Percentiles rank a stretch among this genome's conserved stretches.
Evolutionary conservation across 30 jellyfish, hydroid and myxozoan genomes (phyloP).

Genomic region (Turritopsis rubra): DNA sequence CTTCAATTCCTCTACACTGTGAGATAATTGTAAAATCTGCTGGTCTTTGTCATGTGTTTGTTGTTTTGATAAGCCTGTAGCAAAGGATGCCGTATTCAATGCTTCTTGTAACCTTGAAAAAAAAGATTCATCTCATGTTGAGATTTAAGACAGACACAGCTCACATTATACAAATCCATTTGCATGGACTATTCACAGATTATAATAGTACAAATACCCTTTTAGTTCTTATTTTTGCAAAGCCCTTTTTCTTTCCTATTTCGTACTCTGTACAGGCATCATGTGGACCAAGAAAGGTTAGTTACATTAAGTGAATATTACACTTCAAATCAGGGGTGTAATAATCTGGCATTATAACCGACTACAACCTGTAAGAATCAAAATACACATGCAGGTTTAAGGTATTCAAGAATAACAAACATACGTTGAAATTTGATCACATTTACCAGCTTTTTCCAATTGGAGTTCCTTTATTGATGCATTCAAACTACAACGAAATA

Average conservation of each 20-base stretch:
- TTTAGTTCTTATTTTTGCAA: too few species aligned
- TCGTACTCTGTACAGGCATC: too few species aligned
- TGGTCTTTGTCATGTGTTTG: slow-evolving; percentile 56
- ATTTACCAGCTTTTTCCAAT: slow-evolving; percentile 45
- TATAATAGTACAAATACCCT: too few species aligned
- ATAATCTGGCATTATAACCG: too few species aligned
- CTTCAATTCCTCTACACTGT: slow-evolving; percentile 36
- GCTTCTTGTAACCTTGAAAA: slow-evolving; percentile 62
- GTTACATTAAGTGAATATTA: too few species aligned
- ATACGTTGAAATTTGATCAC: slow-evolving; percentile 61
- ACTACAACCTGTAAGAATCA: not conserved
- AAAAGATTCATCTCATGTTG: not conserved
- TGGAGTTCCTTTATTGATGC: slow-evolving; percentile 54
- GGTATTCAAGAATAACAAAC: not conserved
- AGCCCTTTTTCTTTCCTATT: too few species aligned
- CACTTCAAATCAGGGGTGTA: too few species aligned
- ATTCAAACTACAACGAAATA: slow-evolving; percentile 38
- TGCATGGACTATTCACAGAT: too few species aligned
- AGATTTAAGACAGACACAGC: too few species aligned
- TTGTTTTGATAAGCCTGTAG: slow-evolving; percentile 52
- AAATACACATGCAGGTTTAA: too few species aligned
- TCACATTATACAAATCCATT: too few species aligned
- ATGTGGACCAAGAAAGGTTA: too few species aligned
- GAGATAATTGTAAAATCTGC: slow-evolving; percentile 59
- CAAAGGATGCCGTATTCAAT: slow-evolving; percentile 55